Conservation (phyloP, 2,888 invertebrate genomes). For the Tetrapedia diversipes region DNA sequence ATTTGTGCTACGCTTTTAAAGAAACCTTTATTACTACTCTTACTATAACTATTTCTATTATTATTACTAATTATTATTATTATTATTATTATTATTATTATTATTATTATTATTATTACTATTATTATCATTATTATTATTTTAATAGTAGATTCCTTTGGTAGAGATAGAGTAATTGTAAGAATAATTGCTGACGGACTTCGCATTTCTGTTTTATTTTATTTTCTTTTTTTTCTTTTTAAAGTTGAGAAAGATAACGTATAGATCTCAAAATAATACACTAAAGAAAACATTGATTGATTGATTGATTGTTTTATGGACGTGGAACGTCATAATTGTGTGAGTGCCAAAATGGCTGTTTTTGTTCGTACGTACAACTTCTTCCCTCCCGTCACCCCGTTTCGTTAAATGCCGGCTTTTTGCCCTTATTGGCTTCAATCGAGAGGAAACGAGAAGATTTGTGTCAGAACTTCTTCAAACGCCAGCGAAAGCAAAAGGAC, state of each 20-base stretch:
- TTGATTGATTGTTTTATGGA: background rate
- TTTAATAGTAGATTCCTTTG: conserved; percentile 32
- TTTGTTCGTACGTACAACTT: background rate
- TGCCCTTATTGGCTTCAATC: background rate
- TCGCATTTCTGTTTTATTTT: conserved; percentile 26
- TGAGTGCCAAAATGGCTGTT: conserved; percentile 14
- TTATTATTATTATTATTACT: background rate
- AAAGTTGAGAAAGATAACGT: conserved; percentile 18
- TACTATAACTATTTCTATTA: conserved; percentile 6
- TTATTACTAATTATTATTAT: conserved; percentile 11
- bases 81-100: conserved; percentile 15
- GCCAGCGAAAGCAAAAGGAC: no score
- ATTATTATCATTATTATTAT: conserved; percentile 22
- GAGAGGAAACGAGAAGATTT: conserved; percentile 33
- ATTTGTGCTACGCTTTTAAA: conserved; percentile 17
- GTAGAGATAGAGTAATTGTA: conserved; percentile 57
- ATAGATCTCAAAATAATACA: conserved; percentile 44
- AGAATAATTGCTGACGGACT: conserved; percentile 22
- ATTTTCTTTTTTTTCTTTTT: background rate
- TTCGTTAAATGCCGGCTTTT: background rate
- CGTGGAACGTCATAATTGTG: no score
- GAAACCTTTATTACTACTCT: background rate
- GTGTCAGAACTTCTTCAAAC: no score
- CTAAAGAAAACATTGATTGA: background rate
- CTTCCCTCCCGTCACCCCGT: background rate